These are phyloP conservation scores for Cephus runcator DNA, from an alignment of 2,888 invertebrate genomes.

Conservation along the genomic window DNA sequence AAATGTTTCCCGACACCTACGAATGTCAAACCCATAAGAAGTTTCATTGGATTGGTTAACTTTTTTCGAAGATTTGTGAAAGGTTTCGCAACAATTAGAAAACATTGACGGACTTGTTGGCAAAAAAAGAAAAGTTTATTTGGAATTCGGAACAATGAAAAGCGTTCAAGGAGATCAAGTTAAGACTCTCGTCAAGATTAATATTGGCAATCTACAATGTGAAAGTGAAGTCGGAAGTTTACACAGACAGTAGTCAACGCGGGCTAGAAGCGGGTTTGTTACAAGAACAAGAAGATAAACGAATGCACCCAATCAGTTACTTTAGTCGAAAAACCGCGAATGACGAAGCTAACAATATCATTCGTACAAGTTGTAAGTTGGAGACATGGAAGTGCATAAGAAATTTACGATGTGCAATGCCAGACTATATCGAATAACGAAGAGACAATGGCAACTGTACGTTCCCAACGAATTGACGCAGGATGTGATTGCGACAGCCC, in stretches of 20 bases:
- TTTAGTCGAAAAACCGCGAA: slow-evolving; percentile 23
- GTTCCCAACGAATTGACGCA: slow-evolving; percentile 12
- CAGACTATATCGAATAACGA: too few species aligned
- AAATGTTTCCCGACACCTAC: slow-evolving; percentile 19
- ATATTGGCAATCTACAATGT: slow-evolving; percentile 37
- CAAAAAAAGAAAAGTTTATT: slow-evolving; percentile 1
- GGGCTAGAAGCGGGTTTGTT: slow-evolving; percentile 39
- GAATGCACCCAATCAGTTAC: slow-evolving; percentile 40
- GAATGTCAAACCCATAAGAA: slow-evolving; percentile 38
- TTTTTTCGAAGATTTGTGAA: slow-evolving; percentile 48
- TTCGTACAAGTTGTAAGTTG: slow-evolving; percentile 26
- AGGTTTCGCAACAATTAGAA: slow-evolving; percentile 35
- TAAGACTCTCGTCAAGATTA: slow-evolving; percentile 13
- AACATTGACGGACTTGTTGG: slow-evolving; percentile 27
- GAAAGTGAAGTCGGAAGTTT: slow-evolving; percentile 9
- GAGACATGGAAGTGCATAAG: too few species aligned
- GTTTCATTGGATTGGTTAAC: slow-evolving; percentile 43
- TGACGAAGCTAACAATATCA: slow-evolving; percentile 20
- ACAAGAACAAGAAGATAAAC: slow-evolving; percentile 33
- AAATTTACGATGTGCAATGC: too few species aligned
- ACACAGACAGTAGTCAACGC: slow-evolving; percentile 15
- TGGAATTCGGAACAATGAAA: slow-evolving; percentile 40
- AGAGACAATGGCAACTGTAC: not conserved
- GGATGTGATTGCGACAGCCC: slow-evolving; percentile 1
- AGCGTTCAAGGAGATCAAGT: slow-evolving; percentile 34